Conservation (phyloP, 2,888 invertebrate genomes). For the Cheilosia pagana region DNA sequence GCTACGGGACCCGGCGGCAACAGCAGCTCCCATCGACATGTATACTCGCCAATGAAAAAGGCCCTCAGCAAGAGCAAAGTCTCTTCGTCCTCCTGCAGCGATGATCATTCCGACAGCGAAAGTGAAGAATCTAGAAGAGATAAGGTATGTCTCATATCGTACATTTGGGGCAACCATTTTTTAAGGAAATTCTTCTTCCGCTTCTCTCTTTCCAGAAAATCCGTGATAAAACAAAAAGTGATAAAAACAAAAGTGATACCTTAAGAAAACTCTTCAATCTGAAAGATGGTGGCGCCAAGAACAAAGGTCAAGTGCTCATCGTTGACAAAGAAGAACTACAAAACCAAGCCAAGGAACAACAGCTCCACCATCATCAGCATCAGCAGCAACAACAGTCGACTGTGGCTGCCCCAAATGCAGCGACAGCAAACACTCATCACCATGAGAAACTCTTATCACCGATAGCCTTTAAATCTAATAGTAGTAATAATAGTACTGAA, state of each 20-base stretch:
- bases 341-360: constrained; percentile 79
- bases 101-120: constrained; percentile 78
- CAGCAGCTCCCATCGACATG: constrained; percentile 73
- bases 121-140: constrained; percentile 78
- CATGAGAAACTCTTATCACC: constrained; percentile 77
- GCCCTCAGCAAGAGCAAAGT: constrained; percentile 77
- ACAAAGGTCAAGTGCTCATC: constrained; percentile 89
- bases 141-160: constrained; percentile 67
- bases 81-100: constrained; percentile 72
- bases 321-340: constrained; percentile 86
- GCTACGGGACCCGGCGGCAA: constrained; percentile 65
- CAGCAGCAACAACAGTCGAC: constrained; percentile 70
- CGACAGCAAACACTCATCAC: constrained; percentile 79
- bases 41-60: constrained; percentile 77
- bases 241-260: constrained; percentile 89
- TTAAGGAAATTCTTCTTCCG: neutral
- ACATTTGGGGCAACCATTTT: neutral
- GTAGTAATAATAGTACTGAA: constrained; percentile 71
- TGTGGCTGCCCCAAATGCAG: constrained; percentile 71
- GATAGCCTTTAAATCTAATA: constrained; percentile 76
- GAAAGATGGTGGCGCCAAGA: constrained; percentile 89
- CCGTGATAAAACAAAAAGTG: constrained; percentile 84
- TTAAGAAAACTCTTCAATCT: constrained; percentile 88
- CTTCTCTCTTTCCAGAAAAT: constrained; percentile 76
- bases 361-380: constrained; percentile 78